These are phyloP conservation scores for Tribolium freemani DNA, from an alignment of 2,888 invertebrate species.

Conservation along the genomic window DNA sequence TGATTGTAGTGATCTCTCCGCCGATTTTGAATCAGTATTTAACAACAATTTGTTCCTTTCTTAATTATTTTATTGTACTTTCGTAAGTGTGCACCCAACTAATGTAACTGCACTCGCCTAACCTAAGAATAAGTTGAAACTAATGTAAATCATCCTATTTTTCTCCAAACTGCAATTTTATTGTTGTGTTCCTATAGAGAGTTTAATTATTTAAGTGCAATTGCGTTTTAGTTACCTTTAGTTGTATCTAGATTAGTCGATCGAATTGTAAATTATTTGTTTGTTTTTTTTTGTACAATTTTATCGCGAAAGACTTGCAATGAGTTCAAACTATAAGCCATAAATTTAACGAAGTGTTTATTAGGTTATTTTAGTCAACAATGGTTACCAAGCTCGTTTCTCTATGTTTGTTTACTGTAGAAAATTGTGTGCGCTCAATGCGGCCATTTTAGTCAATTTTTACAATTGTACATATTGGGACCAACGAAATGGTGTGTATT, in stretches of 20 bases:
- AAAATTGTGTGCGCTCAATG: slow-evolving; percentile 46
- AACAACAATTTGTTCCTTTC: slow-evolving; percentile 44
- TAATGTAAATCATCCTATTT: slow-evolving; percentile 37
- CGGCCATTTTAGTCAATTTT: slow-evolving; percentile 53
- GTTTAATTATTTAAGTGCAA: slow-evolving; percentile 52
- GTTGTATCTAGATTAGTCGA: slow-evolving; percentile 35
- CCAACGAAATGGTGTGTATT: slow-evolving; percentile 53
- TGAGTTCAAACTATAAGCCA: slow-evolving; percentile 52
- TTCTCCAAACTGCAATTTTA: slow-evolving; percentile 26
- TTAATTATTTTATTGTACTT: slow-evolving; percentile 26
- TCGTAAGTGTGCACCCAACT: slow-evolving; percentile 38
- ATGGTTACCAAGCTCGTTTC: slow-evolving; percentile 59
- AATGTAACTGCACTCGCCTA: slow-evolving; percentile 43
- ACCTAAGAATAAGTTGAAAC: slow-evolving; percentile 42
- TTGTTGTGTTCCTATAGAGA: slow-evolving; percentile 55
- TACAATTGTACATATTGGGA: slow-evolving; percentile 55
- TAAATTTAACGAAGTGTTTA: slow-evolving; percentile 42
- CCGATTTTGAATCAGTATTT: slow-evolving; percentile 39
- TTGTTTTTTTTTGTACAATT: slow-evolving; percentile 48
- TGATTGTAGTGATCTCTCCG: slow-evolving; percentile 33
- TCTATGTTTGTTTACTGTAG: slow-evolving; percentile 44
- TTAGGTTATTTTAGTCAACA: slow-evolving; percentile 58
- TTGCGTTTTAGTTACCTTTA: slow-evolving; percentile 57
- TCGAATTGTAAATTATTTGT: slow-evolving; percentile 48
- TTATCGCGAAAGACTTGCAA: slow-evolving; percentile 42